Evolutionary conservation across 2,888 invertebrate genomes (phyloP).

Genomic region (Phasia obesa): DNA sequence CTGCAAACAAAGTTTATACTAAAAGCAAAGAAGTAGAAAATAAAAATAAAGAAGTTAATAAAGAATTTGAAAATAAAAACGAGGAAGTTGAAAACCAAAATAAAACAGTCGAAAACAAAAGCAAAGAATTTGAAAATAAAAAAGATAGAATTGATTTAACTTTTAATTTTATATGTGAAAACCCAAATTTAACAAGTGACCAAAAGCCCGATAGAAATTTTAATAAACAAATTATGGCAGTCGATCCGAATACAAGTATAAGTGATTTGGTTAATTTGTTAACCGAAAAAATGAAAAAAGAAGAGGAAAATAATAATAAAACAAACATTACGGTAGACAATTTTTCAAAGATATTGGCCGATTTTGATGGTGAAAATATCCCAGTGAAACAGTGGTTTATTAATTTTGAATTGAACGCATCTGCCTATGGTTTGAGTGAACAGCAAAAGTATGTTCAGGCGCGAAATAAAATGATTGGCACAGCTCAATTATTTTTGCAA

Average conservation of each 20-base stretch:
- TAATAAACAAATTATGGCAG: no score
- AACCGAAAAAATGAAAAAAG: not conserved
- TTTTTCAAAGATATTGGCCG: slow-evolving; percentile 14
- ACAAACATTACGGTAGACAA: not conserved
- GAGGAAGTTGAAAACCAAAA: not conserved
- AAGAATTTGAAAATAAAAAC: not conserved
- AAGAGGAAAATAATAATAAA: slow-evolving; percentile 5
- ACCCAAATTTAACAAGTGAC: no score
- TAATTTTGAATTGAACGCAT: slow-evolving; percentile 14
- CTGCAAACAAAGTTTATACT: not conserved
- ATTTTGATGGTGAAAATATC: slow-evolving; percentile 19
- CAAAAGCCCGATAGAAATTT: no score
- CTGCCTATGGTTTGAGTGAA: slow-evolving; percentile 9
- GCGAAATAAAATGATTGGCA: slow-evolving; percentile 5
- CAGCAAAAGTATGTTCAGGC: slow-evolving; percentile 16
- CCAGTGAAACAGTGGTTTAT: slow-evolving; percentile 4
- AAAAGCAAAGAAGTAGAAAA: not conserved
- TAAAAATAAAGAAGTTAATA: slow-evolving; percentile 1
- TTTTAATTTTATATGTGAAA: no score
- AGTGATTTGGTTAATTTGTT: slow-evolving; percentile 2
- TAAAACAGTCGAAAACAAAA: not conserved
- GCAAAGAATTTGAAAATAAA: not conserved
- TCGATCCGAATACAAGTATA: slow-evolving; percentile 4
- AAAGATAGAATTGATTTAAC: no score
- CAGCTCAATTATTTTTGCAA: not conserved